Base-by-base conservation (phyloP, 2,888 invertebrate species). In the Bellardia pandia region DNA sequence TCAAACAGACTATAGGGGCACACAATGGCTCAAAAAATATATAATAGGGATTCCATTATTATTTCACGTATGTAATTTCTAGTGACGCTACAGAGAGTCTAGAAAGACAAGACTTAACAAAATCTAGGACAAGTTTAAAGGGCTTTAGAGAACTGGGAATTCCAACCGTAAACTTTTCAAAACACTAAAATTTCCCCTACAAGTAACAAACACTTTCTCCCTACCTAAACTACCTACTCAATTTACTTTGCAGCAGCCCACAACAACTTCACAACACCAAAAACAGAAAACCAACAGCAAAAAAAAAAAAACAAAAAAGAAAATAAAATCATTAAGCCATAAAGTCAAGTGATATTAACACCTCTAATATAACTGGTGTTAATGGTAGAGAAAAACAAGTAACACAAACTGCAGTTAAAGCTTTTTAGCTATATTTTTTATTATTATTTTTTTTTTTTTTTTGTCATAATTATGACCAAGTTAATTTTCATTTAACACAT, bases 261-360 rank as follows among this genome's bases (percentile, higher is more conserved):
- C 66, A 48, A 66, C 5, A 16, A 40, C 16, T n/a, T 2, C 5
- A 33, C 37, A 37, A n/a, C 4, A 13, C 13, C 13, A 16, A 68
- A 16, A 14, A 23, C 23, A 56, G 48, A 51, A 40, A 7, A 69
- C 9, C n/a, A 68, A 69, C 3, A 1, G 9, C 33, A 11, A 30
- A 58, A 2, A 58, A 11, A 11, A 53, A 8, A n/a, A 53, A n/a
- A 23, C 23, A 23, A 68, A 45, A 42, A 37, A 64, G 9, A 51
- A 60, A 64, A 14, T 13, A 64, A 58, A 75, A 66, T 23, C 51
- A 81, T 58, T 51, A 56, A 74, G 37, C 58, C 37, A 75, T 75
- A 53, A 84, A 62, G 58, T 48, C 42, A 64, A 78, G 51, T 71
- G 53, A 72, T 72, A 76, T 78, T 84, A 84, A 72, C 74, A 74